These are phyloP conservation scores for Cephus sareptanus DNA, from an alignment of 2,888 invertebrate species.

Conservation along the genomic window DNA sequence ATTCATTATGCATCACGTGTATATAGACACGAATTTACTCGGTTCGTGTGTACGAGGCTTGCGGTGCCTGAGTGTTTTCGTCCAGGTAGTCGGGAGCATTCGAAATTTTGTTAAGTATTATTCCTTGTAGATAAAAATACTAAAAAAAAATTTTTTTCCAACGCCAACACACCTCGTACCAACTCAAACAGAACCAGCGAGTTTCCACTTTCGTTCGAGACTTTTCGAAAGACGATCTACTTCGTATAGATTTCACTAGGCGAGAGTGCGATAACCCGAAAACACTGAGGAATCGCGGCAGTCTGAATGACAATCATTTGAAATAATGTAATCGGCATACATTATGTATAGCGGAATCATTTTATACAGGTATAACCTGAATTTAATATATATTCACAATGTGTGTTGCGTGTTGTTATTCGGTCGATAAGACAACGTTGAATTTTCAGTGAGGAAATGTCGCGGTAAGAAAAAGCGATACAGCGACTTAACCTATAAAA, in stretches of 20 bases:
- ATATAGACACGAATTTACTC: background rate
- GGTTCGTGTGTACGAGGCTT: background rate
- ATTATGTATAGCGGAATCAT: background rate
- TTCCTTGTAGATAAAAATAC: background rate
- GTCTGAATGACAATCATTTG: background rate
- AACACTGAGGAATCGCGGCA: background rate
- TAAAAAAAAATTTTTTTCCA: background rate
- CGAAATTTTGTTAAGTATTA: conserved; percentile 12
- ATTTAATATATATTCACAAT: background rate
- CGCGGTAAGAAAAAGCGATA: background rate
- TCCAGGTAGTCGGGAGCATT: background rate
- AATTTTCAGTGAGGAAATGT: background rate
- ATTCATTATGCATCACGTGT: conserved; percentile 11
- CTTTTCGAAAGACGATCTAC: background rate
- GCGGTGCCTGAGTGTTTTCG: background rate
- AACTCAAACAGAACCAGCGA: background rate
- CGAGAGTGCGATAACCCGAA: background rate
- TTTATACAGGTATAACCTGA: background rate
- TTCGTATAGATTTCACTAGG: background rate
- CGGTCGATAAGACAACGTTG: background rate
- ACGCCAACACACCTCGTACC: background rate
- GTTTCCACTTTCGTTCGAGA: background rate
- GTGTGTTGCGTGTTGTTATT: background rate
- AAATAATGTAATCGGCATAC: background rate
- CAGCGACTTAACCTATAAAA: background rate